Evolutionary conservation across 2,888 invertebrate species (phyloP).

Genomic region (Flexamia atlantica): DNA sequence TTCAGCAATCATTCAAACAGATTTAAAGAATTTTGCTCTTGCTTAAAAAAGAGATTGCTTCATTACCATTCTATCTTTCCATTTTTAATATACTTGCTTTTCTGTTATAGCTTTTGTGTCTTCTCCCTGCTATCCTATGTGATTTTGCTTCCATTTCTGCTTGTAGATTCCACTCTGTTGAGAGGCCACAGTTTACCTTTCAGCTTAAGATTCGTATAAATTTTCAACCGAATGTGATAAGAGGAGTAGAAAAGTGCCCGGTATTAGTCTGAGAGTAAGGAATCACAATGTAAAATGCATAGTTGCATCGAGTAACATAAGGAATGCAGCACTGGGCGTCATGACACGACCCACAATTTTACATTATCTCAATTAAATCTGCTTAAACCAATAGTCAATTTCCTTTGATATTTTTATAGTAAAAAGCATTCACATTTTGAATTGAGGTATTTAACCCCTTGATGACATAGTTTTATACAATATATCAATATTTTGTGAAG

Average conservation of each 20-base stretch:
- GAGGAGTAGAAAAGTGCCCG: conserved; percentile 40
- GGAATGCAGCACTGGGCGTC: neutral
- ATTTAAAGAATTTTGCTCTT: neutral
- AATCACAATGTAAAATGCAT: conserved; percentile 1
- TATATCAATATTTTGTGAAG: no score
- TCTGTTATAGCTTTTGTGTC: neutral
- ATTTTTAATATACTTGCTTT: neutral
- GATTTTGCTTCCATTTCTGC: conserved; percentile 42
- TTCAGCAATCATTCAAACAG: neutral
- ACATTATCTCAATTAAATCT: neutral
- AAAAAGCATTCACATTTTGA: neutral
- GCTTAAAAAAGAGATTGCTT: conserved; percentile 15
- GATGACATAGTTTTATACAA: no score
- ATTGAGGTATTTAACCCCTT: no score
- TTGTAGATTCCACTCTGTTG: conserved; percentile 48
- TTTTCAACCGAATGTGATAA: conserved; percentile 37
- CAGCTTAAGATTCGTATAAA: conserved; percentile 59
- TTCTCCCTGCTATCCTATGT: conserved; percentile 20
- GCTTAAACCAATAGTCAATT: conserved; percentile 11
- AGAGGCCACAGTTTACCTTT: conserved; percentile 41
- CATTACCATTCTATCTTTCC: neutral
- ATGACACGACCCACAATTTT: neutral
- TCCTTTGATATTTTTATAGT: neutral
- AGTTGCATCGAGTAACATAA: conserved; percentile 21
- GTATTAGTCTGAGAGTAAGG: conserved; percentile 35